Conservation (phyloP, 2,888 invertebrate genomes). For the Capitulum mitella region DNA sequence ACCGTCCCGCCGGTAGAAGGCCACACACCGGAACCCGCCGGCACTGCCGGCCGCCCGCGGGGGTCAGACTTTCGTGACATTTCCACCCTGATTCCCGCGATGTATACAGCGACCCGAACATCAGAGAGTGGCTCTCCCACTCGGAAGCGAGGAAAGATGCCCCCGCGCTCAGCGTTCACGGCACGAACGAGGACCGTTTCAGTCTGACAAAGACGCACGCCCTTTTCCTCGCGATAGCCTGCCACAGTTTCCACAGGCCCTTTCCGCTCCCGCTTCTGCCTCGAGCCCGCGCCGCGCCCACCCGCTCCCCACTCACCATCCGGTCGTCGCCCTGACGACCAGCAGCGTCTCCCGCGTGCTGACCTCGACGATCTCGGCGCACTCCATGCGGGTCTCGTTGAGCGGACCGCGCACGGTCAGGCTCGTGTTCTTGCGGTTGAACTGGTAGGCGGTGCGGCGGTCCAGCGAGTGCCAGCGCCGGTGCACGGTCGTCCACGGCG, state of each 20-base stretch:
- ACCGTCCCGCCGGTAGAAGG: conserved; percentile 60
- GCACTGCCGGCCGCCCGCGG: conserved; percentile 53
- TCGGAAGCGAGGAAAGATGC: too few relatives aligned
- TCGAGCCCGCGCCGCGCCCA: too few relatives aligned
- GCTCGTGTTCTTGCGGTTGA: conserved; percentile 40
- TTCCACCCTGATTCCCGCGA: too few relatives aligned
- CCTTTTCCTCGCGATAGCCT: too few relatives aligned
- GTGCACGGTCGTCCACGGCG: conserved; percentile 67
- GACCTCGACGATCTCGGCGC: conserved; percentile 55
- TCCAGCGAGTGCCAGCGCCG: conserved; percentile 74
- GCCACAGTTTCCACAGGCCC: too few relatives aligned
- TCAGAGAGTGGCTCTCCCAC: too few relatives aligned
- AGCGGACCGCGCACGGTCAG: neutral
- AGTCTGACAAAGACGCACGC: too few relatives aligned
- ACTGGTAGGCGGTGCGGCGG: conserved; percentile 62
- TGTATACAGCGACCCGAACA: too few relatives aligned
- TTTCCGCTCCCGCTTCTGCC: too few relatives aligned
- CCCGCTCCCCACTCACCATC: conserved; percentile 60
- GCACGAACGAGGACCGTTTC: too few relatives aligned
- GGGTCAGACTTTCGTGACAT: too few relatives aligned
- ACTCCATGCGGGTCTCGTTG: conserved; percentile 56
- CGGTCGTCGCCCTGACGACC: conserved; percentile 63
- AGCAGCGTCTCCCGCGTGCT: conserved; percentile 50
- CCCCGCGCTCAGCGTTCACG: too few relatives aligned
- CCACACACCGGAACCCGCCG: conserved; percentile 70